Conservation (phyloP, 1,140 invertebrate species). For the Papilio polyxenes region DNA sequence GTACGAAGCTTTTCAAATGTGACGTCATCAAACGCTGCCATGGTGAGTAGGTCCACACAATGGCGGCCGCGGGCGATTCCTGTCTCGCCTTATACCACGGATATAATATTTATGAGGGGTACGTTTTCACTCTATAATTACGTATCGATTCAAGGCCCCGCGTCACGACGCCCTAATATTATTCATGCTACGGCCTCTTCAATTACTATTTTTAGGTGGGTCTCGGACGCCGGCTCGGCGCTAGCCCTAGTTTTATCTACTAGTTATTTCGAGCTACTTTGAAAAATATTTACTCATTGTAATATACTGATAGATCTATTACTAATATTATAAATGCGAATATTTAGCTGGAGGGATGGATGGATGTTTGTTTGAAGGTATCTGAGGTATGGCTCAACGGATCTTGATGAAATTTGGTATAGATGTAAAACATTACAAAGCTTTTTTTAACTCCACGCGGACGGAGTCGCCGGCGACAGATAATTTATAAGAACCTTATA, state of each 20-base stretch:
- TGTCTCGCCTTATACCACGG: constrained; percentile 68
- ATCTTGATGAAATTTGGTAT: no score
- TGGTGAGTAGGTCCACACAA: constrained; percentile 64
- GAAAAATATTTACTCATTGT: neutral
- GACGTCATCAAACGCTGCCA: constrained; percentile 64
- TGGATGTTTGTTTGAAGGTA: no score
- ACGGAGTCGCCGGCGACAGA: no score
- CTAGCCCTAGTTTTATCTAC: constrained; percentile 37
- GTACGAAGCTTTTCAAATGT: constrained; percentile 43
- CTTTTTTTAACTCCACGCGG: neutral
- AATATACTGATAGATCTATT: neutral
- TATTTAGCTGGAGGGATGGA: no score
- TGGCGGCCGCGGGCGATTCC: constrained; percentile 68
- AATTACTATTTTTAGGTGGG: constrained; percentile 42
- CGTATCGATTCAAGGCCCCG: constrained; percentile 69
- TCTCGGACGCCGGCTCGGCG: constrained; percentile 31
- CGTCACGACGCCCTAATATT: constrained; percentile 72
- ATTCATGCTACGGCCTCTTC: constrained; percentile 55
- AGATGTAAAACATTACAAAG: neutral
- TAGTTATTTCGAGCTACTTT: constrained; percentile 30
- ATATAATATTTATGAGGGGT: constrained; percentile 78
- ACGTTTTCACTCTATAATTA: constrained; percentile 78
- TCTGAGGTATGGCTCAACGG: no score
- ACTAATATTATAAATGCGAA: no score
- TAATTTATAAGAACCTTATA: neutral